A percentile compares a stretch with the other conserved stretches of the same genome.
Conservation (phyloP, 2,113 vertebrate species). For the Poecilia latipinna region DNA sequence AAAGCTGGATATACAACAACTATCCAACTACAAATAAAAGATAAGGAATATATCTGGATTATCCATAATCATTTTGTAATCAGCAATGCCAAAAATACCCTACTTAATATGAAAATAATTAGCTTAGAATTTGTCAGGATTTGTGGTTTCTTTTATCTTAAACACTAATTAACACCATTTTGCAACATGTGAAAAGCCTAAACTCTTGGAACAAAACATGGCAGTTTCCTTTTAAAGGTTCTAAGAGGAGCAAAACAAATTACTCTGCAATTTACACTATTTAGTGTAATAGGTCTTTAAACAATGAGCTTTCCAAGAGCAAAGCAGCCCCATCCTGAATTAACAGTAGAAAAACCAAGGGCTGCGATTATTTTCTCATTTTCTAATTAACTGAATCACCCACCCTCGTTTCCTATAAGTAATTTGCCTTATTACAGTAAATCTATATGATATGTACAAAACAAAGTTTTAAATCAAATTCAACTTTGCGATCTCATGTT, state of each 20-base stretch:
- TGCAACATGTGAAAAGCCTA: slow-evolving; percentile 11
- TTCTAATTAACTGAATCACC: slow-evolving; percentile 50
- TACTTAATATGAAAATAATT: slow-evolving; percentile 53
- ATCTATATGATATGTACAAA: slow-evolving; percentile 2
- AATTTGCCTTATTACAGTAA: slow-evolving; percentile 5
- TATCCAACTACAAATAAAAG: too few species aligned
- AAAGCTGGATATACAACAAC: too few species aligned
- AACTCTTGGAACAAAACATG: slow-evolving; percentile 32
- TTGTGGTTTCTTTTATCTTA: slow-evolving; percentile 29
- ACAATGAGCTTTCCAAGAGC: slow-evolving; percentile 13
- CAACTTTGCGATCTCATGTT: neutral
- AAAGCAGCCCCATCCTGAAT: slow-evolving; percentile 25
- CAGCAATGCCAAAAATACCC: slow-evolving; percentile 33
- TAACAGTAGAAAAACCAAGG: slow-evolving; percentile 24
- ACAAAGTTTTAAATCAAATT: neutral
- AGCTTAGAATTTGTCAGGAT: slow-evolving; percentile 27
- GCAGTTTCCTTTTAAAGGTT: slow-evolving; percentile 24
- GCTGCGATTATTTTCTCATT: slow-evolving; percentile 18
- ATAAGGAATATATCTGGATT: neutral
- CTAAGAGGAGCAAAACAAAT: slow-evolving; percentile 35
- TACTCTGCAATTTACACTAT: slow-evolving; percentile 48
- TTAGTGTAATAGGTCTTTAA: slow-evolving; percentile 45
- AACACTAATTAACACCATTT: slow-evolving; percentile 43
- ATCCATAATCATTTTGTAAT: slow-evolving; percentile 45
- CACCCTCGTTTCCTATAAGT: slow-evolving; percentile 1